Evolutionary conservation across 2,113 vertebrate genomes (phyloP).

Genomic region (Zosterops lateralis): DNA sequence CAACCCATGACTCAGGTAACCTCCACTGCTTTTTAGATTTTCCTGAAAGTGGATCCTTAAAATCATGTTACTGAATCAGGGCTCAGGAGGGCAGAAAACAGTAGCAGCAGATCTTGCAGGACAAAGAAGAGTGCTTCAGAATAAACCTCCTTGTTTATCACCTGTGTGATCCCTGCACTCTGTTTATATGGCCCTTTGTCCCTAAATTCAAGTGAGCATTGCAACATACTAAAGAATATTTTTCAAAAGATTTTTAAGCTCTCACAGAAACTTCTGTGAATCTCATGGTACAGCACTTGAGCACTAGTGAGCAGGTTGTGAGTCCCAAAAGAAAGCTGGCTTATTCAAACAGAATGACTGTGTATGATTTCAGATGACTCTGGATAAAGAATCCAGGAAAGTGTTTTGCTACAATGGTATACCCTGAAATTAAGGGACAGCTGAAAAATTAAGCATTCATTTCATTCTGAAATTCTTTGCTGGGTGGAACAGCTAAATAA

Average conservation of each 20-base stretch:
- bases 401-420: not conserved
- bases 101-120: not conserved
- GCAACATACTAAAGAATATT: not conserved
- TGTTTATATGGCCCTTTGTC: fast-evolving
- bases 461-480: not conserved
- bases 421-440: not conserved
- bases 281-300: not conserved
- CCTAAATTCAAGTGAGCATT: not conserved
- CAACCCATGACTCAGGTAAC: fast-evolving
- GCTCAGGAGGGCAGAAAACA: not conserved
- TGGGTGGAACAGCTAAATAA: not conserved
- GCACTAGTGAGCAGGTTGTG: not conserved
- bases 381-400: not conserved
- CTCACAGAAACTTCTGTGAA: not conserved
- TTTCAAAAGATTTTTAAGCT: not conserved
- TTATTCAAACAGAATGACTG: not conserved
- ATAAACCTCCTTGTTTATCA: not conserved
- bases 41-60: not conserved
- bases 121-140: not conserved
- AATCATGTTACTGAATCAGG: fast-evolving
- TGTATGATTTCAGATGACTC: not conserved
- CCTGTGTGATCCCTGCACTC: not conserved
- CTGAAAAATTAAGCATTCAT: not conserved
- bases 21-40: not conserved
- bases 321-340: not conserved